These are phyloP conservation scores for Anolis apletophallus DNA, from an alignment of 2,797 vertebrate species.

Conservation along the genomic window DNA sequence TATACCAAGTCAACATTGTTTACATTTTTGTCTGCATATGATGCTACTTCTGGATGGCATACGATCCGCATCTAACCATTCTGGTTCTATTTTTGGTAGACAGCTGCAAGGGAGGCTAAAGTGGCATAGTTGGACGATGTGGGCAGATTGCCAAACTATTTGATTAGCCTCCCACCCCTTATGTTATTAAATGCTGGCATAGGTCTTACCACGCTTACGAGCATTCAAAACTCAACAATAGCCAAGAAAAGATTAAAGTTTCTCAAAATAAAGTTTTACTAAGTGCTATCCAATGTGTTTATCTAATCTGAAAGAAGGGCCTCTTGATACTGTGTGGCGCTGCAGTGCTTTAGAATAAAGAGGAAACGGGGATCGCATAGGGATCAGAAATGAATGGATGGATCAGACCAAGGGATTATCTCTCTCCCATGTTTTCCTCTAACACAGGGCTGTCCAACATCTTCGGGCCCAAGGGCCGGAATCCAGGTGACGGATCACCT, in stretches of 20 bases:
- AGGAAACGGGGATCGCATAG: background rate
- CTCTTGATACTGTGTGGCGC: background rate
- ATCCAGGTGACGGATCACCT: no score
- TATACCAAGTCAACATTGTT: constrained; percentile 45
- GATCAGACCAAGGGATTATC: background rate
- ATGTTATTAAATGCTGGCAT: constrained; percentile 12
- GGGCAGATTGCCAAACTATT: constrained; percentile 4
- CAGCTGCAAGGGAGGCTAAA: constrained; percentile 56
- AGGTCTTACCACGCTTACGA: background rate
- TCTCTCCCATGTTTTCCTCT: background rate
- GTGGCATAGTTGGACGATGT: background rate
- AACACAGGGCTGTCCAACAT: no score
- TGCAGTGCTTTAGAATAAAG: background rate
- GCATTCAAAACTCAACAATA: constrained; percentile 11
- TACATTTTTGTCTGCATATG: constrained; percentile 53
- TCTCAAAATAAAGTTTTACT: background rate
- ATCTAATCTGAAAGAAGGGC: background rate
- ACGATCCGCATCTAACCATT: constrained; percentile 47
- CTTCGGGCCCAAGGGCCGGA: no score
- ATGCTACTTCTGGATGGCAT: constrained; percentile 58
- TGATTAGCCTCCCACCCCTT: background rate
- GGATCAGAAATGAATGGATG: background rate
- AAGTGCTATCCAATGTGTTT: background rate
- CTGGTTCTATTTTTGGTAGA: constrained; percentile 59
- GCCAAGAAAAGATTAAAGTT: background rate